Evolutionary conservation across 2,113 vertebrate species (phyloP).

Genomic region (Pelusios castaneus): DNA sequence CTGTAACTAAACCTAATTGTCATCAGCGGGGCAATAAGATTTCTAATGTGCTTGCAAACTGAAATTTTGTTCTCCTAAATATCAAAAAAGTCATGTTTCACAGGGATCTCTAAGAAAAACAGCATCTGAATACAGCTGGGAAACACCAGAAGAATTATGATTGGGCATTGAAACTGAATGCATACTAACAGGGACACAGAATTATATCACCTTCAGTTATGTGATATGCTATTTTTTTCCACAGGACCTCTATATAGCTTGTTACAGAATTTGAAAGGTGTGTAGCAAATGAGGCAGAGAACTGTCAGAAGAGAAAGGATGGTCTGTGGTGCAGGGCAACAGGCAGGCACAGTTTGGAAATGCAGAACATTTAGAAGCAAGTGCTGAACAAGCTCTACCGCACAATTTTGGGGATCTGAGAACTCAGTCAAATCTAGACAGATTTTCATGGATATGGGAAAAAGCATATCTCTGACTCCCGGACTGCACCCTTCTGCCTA

Average conservation of each 20-base stretch:
- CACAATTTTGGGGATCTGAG: not conserved
- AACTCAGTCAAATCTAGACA: not conserved
- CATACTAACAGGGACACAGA: slow-evolving; percentile 43
- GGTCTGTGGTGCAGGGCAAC: not conserved
- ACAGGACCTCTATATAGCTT: not conserved
- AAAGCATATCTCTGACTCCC: not conserved
- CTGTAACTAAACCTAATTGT: not conserved
- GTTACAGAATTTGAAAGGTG: slow-evolving; percentile 1
- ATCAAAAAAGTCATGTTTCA: not conserved
- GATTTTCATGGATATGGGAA: not conserved
- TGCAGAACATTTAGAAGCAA: not conserved
- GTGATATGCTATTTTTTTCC: not conserved
- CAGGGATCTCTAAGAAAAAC: not conserved
- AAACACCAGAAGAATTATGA: slow-evolving; percentile 22
- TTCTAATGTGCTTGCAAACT: not conserved
- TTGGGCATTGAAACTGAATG: not conserved
- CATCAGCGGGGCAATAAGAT: not conserved
- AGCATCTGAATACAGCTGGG: not conserved
- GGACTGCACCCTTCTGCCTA: not conserved
- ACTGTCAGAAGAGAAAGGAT: not conserved
- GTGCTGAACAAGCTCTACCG: not conserved
- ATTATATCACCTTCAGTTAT: slow-evolving; percentile 33
- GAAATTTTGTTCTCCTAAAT: not conserved
- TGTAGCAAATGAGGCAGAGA: not conserved
- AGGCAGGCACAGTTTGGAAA: not conserved